Conservation (phyloP, 2,888 invertebrate species). For the Sphaeridia pumilis region DNA sequence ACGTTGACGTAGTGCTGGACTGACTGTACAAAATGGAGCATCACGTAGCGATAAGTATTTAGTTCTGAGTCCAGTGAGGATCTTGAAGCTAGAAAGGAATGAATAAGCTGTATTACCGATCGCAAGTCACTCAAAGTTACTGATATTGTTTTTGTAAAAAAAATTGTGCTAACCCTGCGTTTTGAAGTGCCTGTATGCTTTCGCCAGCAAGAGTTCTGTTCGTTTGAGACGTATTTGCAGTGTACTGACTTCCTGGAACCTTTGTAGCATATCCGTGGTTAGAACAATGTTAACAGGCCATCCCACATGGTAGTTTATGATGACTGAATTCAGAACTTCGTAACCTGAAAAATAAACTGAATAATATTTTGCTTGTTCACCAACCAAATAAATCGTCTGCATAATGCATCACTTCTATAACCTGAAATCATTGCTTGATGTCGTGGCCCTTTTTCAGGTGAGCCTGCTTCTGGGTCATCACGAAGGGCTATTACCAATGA, state of each 20-base stretch:
- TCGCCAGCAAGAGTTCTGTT: constrained; percentile 62
- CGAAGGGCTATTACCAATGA: background rate
- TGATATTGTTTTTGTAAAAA: no score
- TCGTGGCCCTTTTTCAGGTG: background rate
- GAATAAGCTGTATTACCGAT: no score
- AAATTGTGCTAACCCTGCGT: constrained; percentile 31
- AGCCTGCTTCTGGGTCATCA: background rate
- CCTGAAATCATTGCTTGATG: constrained; percentile 7
- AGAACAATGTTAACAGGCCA: constrained; percentile 71
- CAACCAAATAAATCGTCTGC: no score
- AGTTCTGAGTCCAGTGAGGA: constrained; percentile 59
- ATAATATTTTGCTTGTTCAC: no score
- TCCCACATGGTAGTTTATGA: constrained; percentile 55
- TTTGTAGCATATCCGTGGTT: constrained; percentile 54
- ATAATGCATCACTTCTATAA: background rate
- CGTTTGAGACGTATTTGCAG: constrained; percentile 62
- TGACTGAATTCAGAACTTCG: constrained; percentile 52
- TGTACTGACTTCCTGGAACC: constrained; percentile 63
- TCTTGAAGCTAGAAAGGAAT: constrained; percentile 14
- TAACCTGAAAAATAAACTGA: no score
- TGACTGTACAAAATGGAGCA: constrained; percentile 63
- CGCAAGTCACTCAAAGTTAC: no score
- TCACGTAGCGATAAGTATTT: constrained; percentile 59
- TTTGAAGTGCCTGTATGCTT: constrained; percentile 47
- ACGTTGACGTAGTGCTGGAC: constrained; percentile 65